Conservation (phyloP, 2,888 invertebrate genomes). For the Aethes cnicana region DNA sequence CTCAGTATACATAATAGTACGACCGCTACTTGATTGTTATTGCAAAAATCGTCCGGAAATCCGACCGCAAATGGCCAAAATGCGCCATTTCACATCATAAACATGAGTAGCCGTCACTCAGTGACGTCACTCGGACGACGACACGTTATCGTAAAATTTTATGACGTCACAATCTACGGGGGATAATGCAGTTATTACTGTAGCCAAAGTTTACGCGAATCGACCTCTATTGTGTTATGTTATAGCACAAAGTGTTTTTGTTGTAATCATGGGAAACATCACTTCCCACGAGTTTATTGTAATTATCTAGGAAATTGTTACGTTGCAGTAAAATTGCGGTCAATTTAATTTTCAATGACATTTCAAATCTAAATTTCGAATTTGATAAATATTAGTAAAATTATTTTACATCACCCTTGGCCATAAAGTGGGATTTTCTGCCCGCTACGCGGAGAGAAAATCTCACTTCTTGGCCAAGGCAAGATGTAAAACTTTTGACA, state of each 20-base stretch:
- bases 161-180: constrained; percentile 58
- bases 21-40: background rate
- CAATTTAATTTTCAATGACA: too few relatives aligned
- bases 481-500: too few relatives aligned
- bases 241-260: background rate
- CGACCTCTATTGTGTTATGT: too few relatives aligned
- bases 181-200: constrained; percentile 25
- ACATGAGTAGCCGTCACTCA: constrained; percentile 61
- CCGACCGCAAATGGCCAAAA: constrained; percentile 8
- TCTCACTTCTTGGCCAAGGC: too few relatives aligned
- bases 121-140: constrained; percentile 63
- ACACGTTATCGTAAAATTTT: constrained; percentile 76
- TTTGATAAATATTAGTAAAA: too few relatives aligned
- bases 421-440: too few relatives aligned
- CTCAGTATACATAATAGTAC: background rate
- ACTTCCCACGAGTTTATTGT: constrained; percentile 7
- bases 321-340: too few relatives aligned
- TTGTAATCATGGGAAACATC: constrained; percentile 5
- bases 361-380: too few relatives aligned
- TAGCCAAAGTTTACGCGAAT: background rate
- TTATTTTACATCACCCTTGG: too few relatives aligned
- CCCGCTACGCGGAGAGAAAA: too few relatives aligned
- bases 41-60: constrained; percentile 6
- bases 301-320: background rate
- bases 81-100: constrained; percentile 54